Percentiles rank a stretch among this genome's conserved stretches.
Conservation (phyloP, 2,797 vertebrate genomes). For the Yasuhikotakia modesta region DNA sequence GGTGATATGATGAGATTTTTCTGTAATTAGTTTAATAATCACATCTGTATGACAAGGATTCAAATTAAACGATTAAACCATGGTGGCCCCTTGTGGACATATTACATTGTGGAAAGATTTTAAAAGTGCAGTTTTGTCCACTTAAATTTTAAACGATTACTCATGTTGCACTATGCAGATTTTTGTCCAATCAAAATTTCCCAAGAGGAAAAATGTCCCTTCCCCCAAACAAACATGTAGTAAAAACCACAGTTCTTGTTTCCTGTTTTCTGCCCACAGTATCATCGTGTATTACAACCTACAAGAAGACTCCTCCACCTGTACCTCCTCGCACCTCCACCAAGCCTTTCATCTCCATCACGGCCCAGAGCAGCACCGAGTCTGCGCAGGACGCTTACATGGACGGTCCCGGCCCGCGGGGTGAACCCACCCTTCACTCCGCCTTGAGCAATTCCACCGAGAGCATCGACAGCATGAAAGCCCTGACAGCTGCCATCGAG, state of each 20-base stretch:
- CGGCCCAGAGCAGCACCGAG: constrained; percentile 64
- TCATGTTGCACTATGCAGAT: not conserved
- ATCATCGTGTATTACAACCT: constrained; percentile 97
- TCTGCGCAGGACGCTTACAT: constrained; percentile 97
- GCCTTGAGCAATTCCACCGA: constrained; percentile 97
- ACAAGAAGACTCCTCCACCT: constrained; percentile 92
- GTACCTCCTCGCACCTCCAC: constrained; percentile 94
- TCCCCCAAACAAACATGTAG: no score
- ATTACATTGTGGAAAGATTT: not conserved
- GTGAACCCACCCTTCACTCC: constrained; percentile 92
- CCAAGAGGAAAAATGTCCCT: no score
- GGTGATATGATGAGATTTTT: constrained; percentile 23
- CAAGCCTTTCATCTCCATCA: constrained; percentile 96
- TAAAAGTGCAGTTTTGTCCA: not conserved
- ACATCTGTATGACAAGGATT: constrained; percentile 4
- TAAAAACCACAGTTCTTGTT: no score
- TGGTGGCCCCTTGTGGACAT: not conserved
- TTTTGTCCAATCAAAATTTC: not conserved
- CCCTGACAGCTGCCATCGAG: constrained; percentile 95
- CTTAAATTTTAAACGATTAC: no score
- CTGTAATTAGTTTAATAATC: not conserved
- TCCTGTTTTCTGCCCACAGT: constrained; percentile 71
- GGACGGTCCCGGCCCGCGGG: constrained; percentile 90
- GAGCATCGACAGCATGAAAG: constrained; percentile 99
- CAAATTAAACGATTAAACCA: no score